Conservation (phyloP, 2,113 vertebrate species). For the Nothocercus julius region DNA sequence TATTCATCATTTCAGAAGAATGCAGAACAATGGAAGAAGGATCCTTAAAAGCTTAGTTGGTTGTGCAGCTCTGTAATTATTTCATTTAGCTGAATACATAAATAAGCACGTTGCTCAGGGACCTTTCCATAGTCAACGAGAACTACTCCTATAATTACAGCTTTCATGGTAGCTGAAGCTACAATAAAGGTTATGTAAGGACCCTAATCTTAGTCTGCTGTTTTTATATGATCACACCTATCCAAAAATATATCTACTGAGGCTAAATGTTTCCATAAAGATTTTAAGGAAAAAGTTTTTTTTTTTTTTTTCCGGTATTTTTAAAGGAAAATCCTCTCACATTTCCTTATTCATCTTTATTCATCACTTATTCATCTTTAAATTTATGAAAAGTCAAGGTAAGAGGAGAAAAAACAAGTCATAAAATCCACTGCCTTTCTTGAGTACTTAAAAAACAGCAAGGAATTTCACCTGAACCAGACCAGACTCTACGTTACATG, state of each 20-base stretch:
- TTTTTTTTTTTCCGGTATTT: background rate
- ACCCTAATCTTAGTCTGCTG: constrained; percentile 21
- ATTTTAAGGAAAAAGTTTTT: constrained; percentile 18
- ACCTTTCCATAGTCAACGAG: constrained; percentile 35
- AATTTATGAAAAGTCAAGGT: background rate
- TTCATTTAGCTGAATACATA: constrained; percentile 46
- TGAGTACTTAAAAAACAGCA: background rate
- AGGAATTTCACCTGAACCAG: background rate
- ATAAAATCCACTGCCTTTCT: background rate
- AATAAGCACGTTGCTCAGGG: constrained; percentile 41
- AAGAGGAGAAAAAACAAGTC: background rate
- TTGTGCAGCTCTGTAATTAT: constrained; percentile 38
- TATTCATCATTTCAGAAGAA: constrained; percentile 3
- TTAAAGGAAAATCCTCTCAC: background rate
- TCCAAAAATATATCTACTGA: constrained; percentile 36
- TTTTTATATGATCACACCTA: constrained; percentile 32
- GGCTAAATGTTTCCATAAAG: constrained; percentile 4
- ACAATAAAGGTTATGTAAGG: constrained; percentile 46
- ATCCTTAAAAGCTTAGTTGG: background rate
- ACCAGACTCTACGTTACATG: background rate
- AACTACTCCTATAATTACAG: constrained; percentile 47
- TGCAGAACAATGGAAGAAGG: constrained; percentile 1
- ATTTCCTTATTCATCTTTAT: too few relatives aligned
- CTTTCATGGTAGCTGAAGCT: constrained; percentile 29
- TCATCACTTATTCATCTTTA: background rate